These are phyloP conservation scores for Opisthocomus hoazin DNA, from an alignment of 2,113 vertebrate genomes.

Conservation along the genomic window DNA sequence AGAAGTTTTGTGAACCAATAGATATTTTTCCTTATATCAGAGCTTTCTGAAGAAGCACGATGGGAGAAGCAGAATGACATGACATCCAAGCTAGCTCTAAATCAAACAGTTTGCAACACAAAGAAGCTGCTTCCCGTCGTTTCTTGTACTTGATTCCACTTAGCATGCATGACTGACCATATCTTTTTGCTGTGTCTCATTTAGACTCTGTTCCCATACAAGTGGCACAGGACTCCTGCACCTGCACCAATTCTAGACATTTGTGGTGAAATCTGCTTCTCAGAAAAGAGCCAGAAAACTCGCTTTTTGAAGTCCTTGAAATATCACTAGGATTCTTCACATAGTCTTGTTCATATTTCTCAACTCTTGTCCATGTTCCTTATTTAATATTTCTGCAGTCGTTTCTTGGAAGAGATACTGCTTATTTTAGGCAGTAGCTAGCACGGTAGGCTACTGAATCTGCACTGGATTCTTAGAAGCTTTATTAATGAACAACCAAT, in stretches of 20 bases:
- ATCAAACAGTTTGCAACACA: neutral
- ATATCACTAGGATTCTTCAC: neutral
- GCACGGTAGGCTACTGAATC: neutral
- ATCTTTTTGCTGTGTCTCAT: neutral
- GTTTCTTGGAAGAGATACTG: neutral
- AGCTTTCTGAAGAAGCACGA: neutral
- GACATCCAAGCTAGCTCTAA: neutral
- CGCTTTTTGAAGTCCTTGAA: neutral
- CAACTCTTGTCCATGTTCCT: neutral
- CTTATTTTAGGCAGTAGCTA: neutral
- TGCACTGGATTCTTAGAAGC: neutral
- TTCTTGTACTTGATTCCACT: neutral
- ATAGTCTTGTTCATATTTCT: neutral
- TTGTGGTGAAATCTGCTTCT: neutral
- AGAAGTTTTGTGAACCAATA: neutral
- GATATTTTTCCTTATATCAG: neutral
- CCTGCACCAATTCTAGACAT: neutral
- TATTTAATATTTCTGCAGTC: neutral
- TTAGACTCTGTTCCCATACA: neutral
- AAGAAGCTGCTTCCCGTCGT: neutral
- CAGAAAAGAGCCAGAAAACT: neutral
- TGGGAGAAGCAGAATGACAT: neutral
- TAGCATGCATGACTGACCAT: neutral
- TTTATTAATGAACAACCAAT: neutral
- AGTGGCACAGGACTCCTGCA: fast-evolving